A percentile compares a stretch with the other conserved stretches of the same genome.
Conservation (phyloP, 1,140 invertebrate genomes). For the Anagrus nilaparvatae region DNA sequence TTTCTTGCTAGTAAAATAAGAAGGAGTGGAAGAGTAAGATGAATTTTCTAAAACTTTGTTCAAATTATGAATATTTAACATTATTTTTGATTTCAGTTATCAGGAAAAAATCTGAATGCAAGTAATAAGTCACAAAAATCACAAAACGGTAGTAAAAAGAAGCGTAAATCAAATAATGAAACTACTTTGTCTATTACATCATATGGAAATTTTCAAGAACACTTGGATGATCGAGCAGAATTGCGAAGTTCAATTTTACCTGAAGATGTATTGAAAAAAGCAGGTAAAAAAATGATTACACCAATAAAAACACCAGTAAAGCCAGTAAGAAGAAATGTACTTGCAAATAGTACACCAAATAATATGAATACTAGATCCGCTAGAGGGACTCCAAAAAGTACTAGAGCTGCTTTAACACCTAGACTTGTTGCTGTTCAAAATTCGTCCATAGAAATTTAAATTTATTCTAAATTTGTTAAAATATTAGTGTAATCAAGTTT, state of each 20-base stretch:
- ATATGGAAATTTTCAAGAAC: conserved; percentile 36
- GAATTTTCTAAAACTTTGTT: neutral
- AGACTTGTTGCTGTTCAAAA: conserved; percentile 16
- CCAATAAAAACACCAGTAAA: conserved; percentile 33
- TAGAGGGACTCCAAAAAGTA: conserved; percentile 20
- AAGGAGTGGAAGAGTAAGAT: conserved; percentile 24
- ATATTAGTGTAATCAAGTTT: no score
- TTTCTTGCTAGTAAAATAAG: conserved; percentile 21
- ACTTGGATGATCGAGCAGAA: conserved; percentile 29
- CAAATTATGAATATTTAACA: neutral
- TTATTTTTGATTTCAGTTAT: conserved; percentile 7
- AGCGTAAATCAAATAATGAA: conserved; percentile 12
- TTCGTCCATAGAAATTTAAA: no score
- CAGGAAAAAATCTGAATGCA: conserved; percentile 13
- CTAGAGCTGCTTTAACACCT: conserved; percentile 16
- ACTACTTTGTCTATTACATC: conserved; percentile 15
- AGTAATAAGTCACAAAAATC: neutral
- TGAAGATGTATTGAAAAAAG: conserved; percentile 18
- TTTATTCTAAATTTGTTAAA: no score
- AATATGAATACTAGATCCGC: conserved; percentile 8
- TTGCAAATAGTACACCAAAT: conserved; percentile 15
- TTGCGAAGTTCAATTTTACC: conserved; percentile 33
- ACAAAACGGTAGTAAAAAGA: conserved; percentile 6
- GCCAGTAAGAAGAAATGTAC: conserved; percentile 26
- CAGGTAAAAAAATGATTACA: conserved; percentile 22